Conservation (phyloP, 1,140 invertebrate genomes). For the Spodoptera frugiperda region DNA sequence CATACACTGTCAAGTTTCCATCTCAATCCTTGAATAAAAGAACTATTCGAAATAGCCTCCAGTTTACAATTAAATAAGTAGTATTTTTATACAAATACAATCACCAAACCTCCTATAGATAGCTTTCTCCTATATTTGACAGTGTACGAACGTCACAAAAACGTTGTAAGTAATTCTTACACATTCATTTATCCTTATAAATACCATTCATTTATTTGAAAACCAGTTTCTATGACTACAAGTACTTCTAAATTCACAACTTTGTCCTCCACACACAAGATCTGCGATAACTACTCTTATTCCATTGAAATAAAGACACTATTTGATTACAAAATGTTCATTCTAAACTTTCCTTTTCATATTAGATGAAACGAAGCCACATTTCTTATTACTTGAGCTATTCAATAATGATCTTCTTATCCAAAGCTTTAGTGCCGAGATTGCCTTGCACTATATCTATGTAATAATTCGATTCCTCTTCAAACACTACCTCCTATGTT, state of each 20-base stretch:
- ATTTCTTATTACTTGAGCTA: too few species aligned
- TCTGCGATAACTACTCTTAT: too few species aligned
- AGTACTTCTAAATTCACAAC: constrained; percentile 26
- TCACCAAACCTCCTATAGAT: too few species aligned
- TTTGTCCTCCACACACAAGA: not conserved
- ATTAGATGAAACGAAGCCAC: too few species aligned
- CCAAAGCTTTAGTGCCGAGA: too few species aligned
- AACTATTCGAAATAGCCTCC: not conserved
- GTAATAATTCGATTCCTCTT: too few species aligned
- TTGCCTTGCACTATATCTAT: not conserved
- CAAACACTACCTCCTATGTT: too few species aligned
- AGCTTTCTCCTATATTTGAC: not conserved
- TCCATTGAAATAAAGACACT: too few species aligned
- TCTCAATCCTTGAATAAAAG: not conserved
- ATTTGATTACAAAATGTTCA: too few species aligned
- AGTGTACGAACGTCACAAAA: not conserved
- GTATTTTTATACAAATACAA: not conserved
- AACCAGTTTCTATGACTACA: constrained; percentile 17
- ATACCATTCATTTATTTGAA: not conserved
- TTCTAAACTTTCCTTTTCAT: too few species aligned
- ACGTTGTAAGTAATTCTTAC: not conserved
- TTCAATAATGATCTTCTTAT: too few species aligned
- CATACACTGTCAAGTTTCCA: not conserved
- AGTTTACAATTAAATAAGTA: too few species aligned
- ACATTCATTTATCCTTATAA: constrained; percentile 18